Evolutionary conservation across 92 coral and sea anemone genomes (phyloP).

Genomic region (Palythoa heliodiscus): DNA sequence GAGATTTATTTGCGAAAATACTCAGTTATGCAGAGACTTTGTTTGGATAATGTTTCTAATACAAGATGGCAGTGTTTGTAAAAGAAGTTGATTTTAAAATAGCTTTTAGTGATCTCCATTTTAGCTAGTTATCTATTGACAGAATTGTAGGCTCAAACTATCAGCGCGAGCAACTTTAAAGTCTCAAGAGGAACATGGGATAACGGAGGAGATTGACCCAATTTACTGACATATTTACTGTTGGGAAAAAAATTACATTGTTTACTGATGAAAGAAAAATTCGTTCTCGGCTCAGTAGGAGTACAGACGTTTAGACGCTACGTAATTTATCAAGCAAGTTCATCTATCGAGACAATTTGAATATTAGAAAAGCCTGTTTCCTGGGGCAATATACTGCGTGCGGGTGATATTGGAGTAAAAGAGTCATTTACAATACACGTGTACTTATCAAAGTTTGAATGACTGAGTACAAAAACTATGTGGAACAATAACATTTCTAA

Average conservation of each 20-base stretch:
- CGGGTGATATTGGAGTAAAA: background rate
- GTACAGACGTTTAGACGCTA: constrained; percentile 8
- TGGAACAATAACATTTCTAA: background rate
- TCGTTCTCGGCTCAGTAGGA: background rate
- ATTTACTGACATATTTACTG: background rate
- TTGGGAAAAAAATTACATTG: background rate
- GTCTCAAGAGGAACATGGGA: too few species aligned
- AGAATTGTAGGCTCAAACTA: background rate
- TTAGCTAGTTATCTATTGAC: background rate
- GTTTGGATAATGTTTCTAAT: background rate
- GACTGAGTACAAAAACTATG: background rate
- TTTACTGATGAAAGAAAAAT: constrained; percentile 15
- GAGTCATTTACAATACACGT: constrained; percentile 22
- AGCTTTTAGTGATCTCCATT: background rate
- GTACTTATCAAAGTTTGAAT: background rate
- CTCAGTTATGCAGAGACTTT: background rate
- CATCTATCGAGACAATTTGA: background rate
- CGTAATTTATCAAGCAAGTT: background rate
- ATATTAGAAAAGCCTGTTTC: background rate
- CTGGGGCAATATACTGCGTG: constrained; percentile 20
- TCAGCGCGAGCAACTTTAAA: background rate
- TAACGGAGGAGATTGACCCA: too few species aligned
- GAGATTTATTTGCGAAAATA: background rate
- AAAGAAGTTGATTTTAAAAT: background rate
- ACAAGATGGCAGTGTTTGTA: background rate